Evolutionary conservation across 2,797 vertebrate genomes (phyloP).

Genomic region (Smutsia gigantea): DNA sequence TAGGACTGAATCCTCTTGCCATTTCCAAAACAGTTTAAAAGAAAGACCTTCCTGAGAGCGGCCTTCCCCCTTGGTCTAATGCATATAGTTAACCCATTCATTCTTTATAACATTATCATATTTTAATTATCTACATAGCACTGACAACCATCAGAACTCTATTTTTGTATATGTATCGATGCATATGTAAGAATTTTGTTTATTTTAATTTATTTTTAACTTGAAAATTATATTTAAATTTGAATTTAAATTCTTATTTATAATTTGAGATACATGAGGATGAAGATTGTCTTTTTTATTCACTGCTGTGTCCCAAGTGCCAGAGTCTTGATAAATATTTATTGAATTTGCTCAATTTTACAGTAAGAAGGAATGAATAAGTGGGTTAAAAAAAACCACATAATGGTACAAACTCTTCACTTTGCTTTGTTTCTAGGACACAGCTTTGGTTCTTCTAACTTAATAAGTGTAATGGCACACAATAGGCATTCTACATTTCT

Average conservation of each 20-base stretch:
- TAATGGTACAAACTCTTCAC: neutral
- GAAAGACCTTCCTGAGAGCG: neutral
- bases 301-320: neutral
- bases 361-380: neutral
- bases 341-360: neutral
- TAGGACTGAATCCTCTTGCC: neutral
- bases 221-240: constrained; percentile 10
- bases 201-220: neutral
- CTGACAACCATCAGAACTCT: neutral
- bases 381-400: neutral
- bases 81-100: neutral
- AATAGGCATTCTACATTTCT: constrained; percentile 30
- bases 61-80: neutral
- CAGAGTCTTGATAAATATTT: neutral
- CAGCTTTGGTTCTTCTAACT: neutral
- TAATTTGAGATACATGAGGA: neutral
- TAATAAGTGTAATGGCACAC: neutral
- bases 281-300: neutral
- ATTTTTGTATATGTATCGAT: neutral
- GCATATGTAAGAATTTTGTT: neutral
- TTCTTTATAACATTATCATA: neutral
- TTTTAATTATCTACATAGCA: neutral
- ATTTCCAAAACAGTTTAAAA: neutral
- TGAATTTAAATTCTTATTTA: neutral
- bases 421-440: neutral